Conservation (phyloP, 2,888 invertebrate genomes). For the Drosophila putrida region DNA sequence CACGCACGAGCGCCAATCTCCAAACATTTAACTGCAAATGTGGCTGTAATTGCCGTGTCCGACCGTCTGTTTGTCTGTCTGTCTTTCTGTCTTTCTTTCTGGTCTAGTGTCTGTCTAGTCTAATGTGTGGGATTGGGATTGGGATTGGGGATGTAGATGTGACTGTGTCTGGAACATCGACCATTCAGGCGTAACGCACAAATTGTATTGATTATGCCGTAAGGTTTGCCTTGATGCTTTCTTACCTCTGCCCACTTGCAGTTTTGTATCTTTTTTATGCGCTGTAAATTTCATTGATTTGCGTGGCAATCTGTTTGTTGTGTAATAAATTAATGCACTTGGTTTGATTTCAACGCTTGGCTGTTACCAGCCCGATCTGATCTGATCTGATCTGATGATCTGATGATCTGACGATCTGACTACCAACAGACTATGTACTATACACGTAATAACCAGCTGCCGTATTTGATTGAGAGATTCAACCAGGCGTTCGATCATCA, state of each 20-base stretch:
- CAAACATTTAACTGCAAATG: slow-evolving; percentile 17
- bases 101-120: slow-evolving; percentile 23
- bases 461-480: slow-evolving; percentile 8
- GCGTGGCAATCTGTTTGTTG: slow-evolving; percentile 72
- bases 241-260: slow-evolving; percentile 11
- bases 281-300: slow-evolving; percentile 67
- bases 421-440: neutral
- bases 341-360: slow-evolving; percentile 67
- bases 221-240: slow-evolving; percentile 25
- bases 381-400: too few species aligned
- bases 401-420: slow-evolving; percentile 4
- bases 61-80: slow-evolving; percentile 3
- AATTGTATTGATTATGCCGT: slow-evolving; percentile 66
- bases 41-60: slow-evolving; percentile 36
- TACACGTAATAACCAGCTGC: neutral
- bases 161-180: slow-evolving; percentile 28
- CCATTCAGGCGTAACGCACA: slow-evolving; percentile 61
- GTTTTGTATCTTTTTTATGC: slow-evolving; percentile 45
- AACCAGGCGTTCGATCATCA: slow-evolving; percentile 12
- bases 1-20: slow-evolving; percentile 60
- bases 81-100: slow-evolving; percentile 16
- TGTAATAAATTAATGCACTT: slow-evolving; percentile 74
- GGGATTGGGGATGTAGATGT: neutral
- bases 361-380: slow-evolving; percentile 17
- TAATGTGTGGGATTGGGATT: slow-evolving; percentile 2